These are phyloP conservation scores for Sparus aurata DNA, from an alignment of 2,797 vertebrate species.

Conservation along the genomic window DNA sequence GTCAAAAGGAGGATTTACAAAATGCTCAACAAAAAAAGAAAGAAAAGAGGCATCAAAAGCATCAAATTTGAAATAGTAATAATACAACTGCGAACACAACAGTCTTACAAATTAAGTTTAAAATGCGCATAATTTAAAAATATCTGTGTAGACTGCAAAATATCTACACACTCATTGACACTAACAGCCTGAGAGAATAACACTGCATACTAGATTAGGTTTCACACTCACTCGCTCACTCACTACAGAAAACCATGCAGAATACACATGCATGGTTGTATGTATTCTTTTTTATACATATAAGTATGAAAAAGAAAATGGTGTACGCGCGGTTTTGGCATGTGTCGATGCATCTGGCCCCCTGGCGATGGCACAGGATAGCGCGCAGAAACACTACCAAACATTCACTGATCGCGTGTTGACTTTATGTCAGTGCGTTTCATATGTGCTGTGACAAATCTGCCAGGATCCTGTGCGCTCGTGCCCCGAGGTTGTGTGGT, in stretches of 20 bases:
- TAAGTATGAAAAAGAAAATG: neutral
- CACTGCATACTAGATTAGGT: neutral
- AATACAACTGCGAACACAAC: neutral
- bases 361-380: conserved; percentile 5
- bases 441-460: conserved; percentile 33
- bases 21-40: neutral
- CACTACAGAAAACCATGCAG: neutral
- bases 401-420: neutral
- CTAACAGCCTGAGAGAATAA: neutral
- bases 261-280: neutral
- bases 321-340: neutral
- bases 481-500: conserved; percentile 39
- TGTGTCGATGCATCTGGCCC: conserved; percentile 12
- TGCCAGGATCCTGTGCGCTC: conserved; percentile 1
- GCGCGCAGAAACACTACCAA: conserved; percentile 4
- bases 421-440: conserved; percentile 5
- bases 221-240: neutral
- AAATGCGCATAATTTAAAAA: conserved; percentile 4
- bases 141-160: neutral
- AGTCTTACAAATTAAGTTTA: neutral
- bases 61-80: neutral
- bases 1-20: neutral
- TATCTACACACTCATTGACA: neutral
- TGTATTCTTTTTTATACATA: neutral
- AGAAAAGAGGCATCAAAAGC: neutral